Conservation (phyloP, 2,113 vertebrate species). For the Accipiter cooperii region DNA sequence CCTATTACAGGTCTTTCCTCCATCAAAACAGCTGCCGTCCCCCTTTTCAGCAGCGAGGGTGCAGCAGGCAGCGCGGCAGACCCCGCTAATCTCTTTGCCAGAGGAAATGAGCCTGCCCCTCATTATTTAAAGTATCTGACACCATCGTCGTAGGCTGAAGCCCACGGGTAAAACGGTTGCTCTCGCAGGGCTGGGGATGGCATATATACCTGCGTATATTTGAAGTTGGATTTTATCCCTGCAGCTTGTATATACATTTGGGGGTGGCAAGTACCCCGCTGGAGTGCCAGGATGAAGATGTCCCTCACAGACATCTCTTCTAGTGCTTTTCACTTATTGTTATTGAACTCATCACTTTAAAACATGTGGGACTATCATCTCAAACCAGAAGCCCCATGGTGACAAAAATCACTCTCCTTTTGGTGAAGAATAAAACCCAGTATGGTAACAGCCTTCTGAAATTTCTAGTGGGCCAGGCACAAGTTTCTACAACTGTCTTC, state of each 20-base stretch:
- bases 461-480: background rate
- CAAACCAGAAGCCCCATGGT: background rate
- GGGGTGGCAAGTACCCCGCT: background rate
- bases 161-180: background rate
- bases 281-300: background rate
- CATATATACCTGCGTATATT: background rate
- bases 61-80: background rate
- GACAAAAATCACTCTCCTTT: background rate
- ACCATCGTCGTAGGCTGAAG: background rate
- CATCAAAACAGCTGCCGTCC: background rate
- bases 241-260: background rate
- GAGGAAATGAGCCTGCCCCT: background rate
- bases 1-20: background rate
- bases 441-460: background rate
- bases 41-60: background rate
- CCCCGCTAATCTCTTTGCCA: background rate
- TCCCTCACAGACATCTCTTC: background rate
- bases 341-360: background rate
- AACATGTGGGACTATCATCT: background rate
- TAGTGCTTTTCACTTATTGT: background rate
- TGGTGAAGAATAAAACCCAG: background rate
- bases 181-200: background rate
- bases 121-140: background rate
- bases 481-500: background rate
- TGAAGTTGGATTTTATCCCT: background rate